phyloP scores from a whole-genome alignment of 2,888 invertebrate genomes.

The Leptarthrus brevirostris region DNA sequence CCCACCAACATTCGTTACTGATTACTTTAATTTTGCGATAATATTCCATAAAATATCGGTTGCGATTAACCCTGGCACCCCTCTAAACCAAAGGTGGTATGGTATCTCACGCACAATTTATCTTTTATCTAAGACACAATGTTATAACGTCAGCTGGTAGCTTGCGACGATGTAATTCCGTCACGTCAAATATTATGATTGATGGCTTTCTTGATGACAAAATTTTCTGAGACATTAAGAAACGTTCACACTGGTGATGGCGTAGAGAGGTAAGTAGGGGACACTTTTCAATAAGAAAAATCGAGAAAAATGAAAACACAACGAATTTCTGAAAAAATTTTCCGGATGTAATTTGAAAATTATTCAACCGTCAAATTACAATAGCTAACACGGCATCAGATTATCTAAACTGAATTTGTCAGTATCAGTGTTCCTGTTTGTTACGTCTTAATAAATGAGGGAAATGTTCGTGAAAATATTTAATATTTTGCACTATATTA shows the following conservation, averaged over 20 bases:
- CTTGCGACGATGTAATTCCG: constrained; percentile 41
- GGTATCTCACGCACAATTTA: constrained; percentile 42
- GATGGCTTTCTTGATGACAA: constrained; percentile 38
- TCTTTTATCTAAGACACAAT: constrained; percentile 43
- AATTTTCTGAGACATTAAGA: constrained; percentile 37
- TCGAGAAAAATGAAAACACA: background rate
- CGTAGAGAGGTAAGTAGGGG: background rate
- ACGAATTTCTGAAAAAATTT: background rate
- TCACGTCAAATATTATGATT: constrained; percentile 40
- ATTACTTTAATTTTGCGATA: constrained; percentile 28
- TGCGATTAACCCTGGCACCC: constrained; percentile 25
- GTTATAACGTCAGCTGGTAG: constrained; percentile 28
- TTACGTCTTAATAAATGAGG: too few relatives aligned
- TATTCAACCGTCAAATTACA: background rate
- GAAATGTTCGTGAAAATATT: too few relatives aligned
- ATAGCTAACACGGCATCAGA: too few relatives aligned
- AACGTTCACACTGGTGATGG: constrained; percentile 14
- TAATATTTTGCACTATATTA: too few relatives aligned
- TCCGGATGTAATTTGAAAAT: background rate
- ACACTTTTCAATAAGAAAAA: background rate
- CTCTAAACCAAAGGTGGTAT: background rate
- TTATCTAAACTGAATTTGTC: too few relatives aligned
- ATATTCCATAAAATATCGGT: constrained; percentile 30
- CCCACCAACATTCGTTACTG: background rate
- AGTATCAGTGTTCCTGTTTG: too few relatives aligned